Evolutionary conservation across 2,797 vertebrate genomes (phyloP).

Genomic region (Danio kyathit): DNA sequence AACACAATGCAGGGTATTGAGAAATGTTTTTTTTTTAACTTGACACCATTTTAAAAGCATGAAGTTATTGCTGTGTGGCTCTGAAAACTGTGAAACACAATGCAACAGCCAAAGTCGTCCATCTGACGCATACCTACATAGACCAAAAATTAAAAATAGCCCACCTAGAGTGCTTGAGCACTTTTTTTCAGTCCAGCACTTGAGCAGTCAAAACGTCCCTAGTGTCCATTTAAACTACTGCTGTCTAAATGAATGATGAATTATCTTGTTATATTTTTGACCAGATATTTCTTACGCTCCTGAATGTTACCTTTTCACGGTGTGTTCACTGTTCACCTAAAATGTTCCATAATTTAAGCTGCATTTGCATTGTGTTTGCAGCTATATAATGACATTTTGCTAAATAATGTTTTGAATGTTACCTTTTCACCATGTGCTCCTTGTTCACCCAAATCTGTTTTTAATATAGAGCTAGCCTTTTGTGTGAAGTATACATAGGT

Average conservation of each 20-base stretch:
- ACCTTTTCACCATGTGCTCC: not conserved
- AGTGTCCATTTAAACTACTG: not conserved
- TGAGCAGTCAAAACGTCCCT: not conserved
- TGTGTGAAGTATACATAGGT: too few relatives aligned
- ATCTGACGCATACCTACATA: not conserved
- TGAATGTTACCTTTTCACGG: too few relatives aligned
- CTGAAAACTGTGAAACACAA: not conserved
- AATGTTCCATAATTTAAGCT: too few relatives aligned
- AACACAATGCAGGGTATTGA: not conserved
- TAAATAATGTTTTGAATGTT: not conserved
- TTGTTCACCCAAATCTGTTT: not conserved
- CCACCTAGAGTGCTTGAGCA: not conserved
- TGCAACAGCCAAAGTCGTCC: conserved; percentile 8
- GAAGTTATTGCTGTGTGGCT: not conserved
- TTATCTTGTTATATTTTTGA: not conserved
- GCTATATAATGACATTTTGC: too few relatives aligned
- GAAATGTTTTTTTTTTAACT: not conserved
- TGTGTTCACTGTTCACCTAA: too few relatives aligned
- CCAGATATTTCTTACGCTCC: not conserved
- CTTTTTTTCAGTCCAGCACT: conserved; percentile 2
- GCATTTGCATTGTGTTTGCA: too few relatives aligned
- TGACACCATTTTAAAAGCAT: not conserved
- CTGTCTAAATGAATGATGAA: too few relatives aligned
- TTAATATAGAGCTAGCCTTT: not conserved
- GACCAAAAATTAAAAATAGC: conserved; percentile 2